These are phyloP conservation scores for Melanotaenia parkinsoni DNA, from an alignment of 2,797 vertebrate species.

Conservation along the genomic window DNA sequence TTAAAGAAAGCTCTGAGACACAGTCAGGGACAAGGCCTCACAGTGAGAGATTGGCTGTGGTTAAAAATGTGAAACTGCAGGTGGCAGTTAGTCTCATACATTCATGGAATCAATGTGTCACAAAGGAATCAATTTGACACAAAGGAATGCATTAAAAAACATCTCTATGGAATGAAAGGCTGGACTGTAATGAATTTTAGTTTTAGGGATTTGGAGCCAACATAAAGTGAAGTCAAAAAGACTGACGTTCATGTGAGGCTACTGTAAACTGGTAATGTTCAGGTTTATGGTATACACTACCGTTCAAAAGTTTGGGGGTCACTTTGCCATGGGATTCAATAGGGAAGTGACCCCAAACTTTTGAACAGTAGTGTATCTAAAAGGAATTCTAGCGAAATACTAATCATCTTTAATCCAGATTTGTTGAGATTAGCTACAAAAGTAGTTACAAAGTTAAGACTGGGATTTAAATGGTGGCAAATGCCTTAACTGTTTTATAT, in stretches of 20 bases:
- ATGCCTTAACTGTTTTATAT: too few species aligned
- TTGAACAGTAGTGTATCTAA: too few species aligned
- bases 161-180: background rate
- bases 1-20: conserved; percentile 53
- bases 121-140: background rate
- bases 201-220: too few species aligned
- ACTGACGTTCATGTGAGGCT: background rate
- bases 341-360: too few species aligned
- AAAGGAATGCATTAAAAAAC: background rate
- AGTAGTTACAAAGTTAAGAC: too few species aligned
- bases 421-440: too few species aligned
- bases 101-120: conserved; percentile 1
- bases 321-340: too few species aligned
- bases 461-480: too few species aligned
- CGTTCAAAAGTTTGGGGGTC: too few species aligned
- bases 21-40: conserved; percentile 16
- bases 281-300: background rate
- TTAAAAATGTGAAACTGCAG: conserved; percentile 1
- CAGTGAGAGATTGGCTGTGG: background rate
- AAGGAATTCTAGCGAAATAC: too few species aligned
- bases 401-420: too few species aligned
- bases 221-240: background rate
- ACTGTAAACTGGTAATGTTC: background rate
- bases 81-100: conserved; percentile 18
- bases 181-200: background rate